These are phyloP conservation scores for Drosophila neoperkinsi DNA, from an alignment of 2,888 invertebrate species.

Conservation along the genomic window DNA sequence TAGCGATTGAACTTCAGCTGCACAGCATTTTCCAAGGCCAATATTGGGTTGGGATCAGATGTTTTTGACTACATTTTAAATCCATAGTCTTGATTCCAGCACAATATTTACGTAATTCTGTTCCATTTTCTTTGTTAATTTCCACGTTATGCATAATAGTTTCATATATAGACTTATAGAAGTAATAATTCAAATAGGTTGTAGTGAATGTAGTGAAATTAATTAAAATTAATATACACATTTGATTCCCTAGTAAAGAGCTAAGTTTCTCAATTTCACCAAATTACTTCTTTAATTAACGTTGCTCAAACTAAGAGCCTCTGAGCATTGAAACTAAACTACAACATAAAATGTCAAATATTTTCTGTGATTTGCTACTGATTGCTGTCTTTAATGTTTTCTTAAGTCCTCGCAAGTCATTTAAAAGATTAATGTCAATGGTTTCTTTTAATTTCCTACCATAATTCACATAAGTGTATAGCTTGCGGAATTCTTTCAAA, in stretches of 20 bases:
- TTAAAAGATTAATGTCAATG: constrained; percentile 8
- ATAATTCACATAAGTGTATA: neutral
- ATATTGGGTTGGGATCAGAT: neutral
- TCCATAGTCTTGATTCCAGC: neutral
- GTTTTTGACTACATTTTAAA: constrained; percentile 1
- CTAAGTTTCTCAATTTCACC: neutral
- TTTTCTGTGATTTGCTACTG: neutral
- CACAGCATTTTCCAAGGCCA: constrained; percentile 7
- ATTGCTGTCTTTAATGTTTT: neutral
- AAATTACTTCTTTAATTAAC: neutral
- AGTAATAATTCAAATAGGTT: neutral
- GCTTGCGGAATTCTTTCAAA: constrained; percentile 2
- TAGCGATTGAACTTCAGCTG: constrained; percentile 31
- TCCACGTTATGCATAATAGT: neutral
- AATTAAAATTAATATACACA: neutral
- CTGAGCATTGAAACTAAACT: neutral
- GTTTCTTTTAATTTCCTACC: constrained; percentile 2
- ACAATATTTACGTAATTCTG: neutral
- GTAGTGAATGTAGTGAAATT: neutral
- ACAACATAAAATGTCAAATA: neutral
- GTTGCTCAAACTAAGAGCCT: neutral
- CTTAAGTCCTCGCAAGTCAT: neutral
- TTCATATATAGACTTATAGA: neutral
- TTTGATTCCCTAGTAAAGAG: neutral
- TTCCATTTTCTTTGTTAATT: neutral